A percentile compares a stretch with the other conserved stretches of the same genome.
Evolutionary conservation across 2,797 vertebrate species (phyloP).

Genomic region (Brotula barbata): DNA sequence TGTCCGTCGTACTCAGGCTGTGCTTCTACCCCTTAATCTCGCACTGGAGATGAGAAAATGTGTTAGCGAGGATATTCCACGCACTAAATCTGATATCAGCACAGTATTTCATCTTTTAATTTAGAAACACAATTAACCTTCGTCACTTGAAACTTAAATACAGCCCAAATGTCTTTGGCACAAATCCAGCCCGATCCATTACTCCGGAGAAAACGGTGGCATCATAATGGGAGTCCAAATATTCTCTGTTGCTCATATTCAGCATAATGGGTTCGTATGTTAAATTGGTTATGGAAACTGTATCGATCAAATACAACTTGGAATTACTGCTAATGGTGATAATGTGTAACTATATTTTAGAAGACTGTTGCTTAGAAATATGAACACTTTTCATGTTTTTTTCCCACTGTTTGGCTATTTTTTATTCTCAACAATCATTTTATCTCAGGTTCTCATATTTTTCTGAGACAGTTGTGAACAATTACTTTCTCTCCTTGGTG

Average conservation of each 20-base stretch:
- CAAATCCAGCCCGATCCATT: conserved; percentile 21
- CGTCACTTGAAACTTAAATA: conserved; percentile 29
- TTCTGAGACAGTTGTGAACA: not conserved
- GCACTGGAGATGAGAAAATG: conserved; percentile 18
- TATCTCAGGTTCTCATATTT: not conserved
- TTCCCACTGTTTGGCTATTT: no score
- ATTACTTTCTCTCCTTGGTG: not conserved
- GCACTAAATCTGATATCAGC: conserved; percentile 43
- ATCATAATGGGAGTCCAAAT: conserved; percentile 25
- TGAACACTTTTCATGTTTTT: no score
- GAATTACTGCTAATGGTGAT: not conserved
- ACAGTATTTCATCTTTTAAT: conserved; percentile 38
- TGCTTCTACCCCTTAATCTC: conserved; percentile 23
- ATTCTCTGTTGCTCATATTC: conserved; percentile 20
- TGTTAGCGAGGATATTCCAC: conserved; percentile 18
- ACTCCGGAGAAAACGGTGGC: conserved; percentile 23
- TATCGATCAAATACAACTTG: conserved; percentile 18
- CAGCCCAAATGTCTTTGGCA: conserved; percentile 19
- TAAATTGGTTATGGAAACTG: conserved; percentile 18
- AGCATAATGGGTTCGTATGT: conserved; percentile 2
- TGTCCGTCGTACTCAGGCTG: not conserved
- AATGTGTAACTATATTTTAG: not conserved
- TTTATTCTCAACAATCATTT: no score
- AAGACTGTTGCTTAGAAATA: no score
- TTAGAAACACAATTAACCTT: conserved; percentile 58